These are phyloP conservation scores for Eupsittula cactorum DNA, from an alignment of 2,113 vertebrate species.

Conservation along the genomic window DNA sequence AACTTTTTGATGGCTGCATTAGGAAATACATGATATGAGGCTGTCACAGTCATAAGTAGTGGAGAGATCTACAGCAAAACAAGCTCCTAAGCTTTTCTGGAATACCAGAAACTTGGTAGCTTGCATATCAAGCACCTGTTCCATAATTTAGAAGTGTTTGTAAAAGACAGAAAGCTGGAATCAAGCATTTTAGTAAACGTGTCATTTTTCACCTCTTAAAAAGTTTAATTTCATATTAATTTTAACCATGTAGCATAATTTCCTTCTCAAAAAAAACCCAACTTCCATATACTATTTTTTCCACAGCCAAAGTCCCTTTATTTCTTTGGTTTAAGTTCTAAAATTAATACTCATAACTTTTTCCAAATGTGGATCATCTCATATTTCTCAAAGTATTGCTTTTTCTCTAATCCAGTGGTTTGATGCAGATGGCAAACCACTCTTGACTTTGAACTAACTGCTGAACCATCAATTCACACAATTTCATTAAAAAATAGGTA, in stretches of 20 bases:
- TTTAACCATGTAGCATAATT: not conserved
- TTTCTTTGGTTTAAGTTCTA: not conserved
- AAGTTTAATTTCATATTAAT: not conserved
- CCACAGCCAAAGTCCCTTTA: not conserved
- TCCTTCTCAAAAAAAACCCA: not conserved
- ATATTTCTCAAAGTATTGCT: not conserved
- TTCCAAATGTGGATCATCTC: not conserved
- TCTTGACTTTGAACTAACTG: not conserved
- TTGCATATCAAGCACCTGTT: not conserved
- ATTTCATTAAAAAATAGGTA: not conserved
- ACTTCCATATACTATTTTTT: not conserved
- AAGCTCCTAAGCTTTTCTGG: not conserved
- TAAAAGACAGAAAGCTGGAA: not conserved
- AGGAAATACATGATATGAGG: not conserved
- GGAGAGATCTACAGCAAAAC: not conserved
- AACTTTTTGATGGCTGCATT: not conserved
- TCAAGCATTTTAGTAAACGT: not conserved
- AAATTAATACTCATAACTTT: not conserved
- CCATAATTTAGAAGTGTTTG: not conserved
- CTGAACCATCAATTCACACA: not conserved
- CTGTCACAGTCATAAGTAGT: not conserved
- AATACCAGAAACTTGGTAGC: not conserved
- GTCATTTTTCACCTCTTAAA: not conserved
- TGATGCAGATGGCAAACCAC: not conserved
- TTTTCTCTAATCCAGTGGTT: not conserved